Percentiles rank a stretch among this genome's conserved stretches.
These are phyloP conservation scores for Eueremaeus valkanovi DNA, from an alignment of 2,888 invertebrate genomes.

Conservation along the genomic window DNA sequence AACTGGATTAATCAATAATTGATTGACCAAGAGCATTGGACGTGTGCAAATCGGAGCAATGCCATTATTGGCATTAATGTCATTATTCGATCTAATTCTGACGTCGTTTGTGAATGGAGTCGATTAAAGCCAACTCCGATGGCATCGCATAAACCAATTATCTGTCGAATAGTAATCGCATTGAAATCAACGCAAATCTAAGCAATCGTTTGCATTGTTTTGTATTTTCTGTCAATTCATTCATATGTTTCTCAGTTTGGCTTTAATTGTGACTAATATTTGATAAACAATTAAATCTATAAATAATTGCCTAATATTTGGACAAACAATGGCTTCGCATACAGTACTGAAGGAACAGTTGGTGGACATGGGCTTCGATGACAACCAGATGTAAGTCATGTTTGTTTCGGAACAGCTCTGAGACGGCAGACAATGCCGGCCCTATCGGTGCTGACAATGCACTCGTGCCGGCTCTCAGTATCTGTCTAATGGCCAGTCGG, in stretches of 20 bases:
- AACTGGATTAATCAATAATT: not conserved
- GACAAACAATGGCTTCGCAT: slow-evolving; percentile 36
- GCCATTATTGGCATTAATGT: not conserved
- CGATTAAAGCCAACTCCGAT: not conserved
- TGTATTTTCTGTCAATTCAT: not conserved
- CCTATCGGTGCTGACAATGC: too few relatives aligned
- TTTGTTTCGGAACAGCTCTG: not conserved
- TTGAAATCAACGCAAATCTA: not conserved
- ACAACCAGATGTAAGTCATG: slow-evolving; percentile 25
- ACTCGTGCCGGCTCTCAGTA: too few relatives aligned
- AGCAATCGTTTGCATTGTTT: not conserved
- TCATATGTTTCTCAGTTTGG: not conserved
- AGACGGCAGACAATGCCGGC: too few relatives aligned
- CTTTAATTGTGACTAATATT: too few relatives aligned
- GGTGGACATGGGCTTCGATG: slow-evolving; percentile 40
- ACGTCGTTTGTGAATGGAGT: not conserved
- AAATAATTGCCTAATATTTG: not conserved
- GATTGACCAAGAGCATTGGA: not conserved
- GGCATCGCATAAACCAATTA: not conserved
- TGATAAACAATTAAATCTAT: not conserved
- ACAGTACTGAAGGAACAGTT: slow-evolving; percentile 35
- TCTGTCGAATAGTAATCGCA: not conserved
- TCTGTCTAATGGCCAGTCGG: too few relatives aligned
- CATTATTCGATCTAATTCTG: not conserved
- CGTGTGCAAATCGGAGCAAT: too few relatives aligned